Base-by-base conservation (phyloP, 2,888 invertebrate genomes). In the Cynaeus angustus region DNA sequence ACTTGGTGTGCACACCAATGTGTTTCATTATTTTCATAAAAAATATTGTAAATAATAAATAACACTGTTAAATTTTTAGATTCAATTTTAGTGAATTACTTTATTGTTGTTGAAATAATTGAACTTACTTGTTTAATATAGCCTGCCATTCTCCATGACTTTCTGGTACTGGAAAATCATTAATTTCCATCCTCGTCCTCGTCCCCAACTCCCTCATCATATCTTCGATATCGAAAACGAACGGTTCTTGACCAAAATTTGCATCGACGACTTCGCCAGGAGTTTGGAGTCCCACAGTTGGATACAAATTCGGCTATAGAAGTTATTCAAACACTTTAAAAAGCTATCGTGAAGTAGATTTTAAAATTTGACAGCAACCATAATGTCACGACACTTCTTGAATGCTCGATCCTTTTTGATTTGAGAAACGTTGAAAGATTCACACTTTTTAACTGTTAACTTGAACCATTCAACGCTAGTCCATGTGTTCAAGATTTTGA, bases 241-340 rank as follows among this genome's bases (percentile, higher is more conserved):
- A 99, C 12, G 98, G 98, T 80, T 92, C 91, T 86, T 98, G 97
- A 0, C 99, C 99, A 86, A 99, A 99, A 89, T 99, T 99, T 1
- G 98, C 98, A 86, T 98, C 98, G 61, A 98, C 96, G 74, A 98
- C 94, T 88, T 99, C 99, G 53, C 98, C 98, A 6, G 98, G 97
- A 38, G 98, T 99, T 88, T 99, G 99, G 68, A 99, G 90, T 0
- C 99, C 99, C 73, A 99, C 98, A 10, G 98, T 99, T 14, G 99
- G 99, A 87, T 97, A 99, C 70, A 99, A 88, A 87, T 97, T 96
- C 70, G 94, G 91, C 97, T 97, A 87, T 53, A 88, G 87, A 78
- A 37, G 30, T 21, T 53, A 56, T 41, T 21, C 43, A 41, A 9
- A 41, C 10, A 56, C 21, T 41, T 56, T 56, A 56, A 21, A 50